Base-by-base conservation (phyloP, 2,888 invertebrate species). In the Polietes domitor region DNA sequence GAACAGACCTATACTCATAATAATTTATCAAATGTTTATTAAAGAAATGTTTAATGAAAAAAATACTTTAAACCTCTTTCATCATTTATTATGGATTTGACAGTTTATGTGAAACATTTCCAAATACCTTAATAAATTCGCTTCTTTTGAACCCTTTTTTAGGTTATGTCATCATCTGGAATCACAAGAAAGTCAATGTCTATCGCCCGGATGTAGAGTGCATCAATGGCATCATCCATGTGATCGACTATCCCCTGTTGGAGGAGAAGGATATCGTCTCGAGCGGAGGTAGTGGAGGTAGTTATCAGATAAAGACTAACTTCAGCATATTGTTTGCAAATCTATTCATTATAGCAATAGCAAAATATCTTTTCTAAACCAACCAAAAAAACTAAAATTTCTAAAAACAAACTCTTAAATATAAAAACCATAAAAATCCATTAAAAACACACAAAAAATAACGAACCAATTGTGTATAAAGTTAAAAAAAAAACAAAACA, bases 201-300 rank as follows among this genome's bases (percentile, higher is more conserved):
- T 95, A 96, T 92, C 95, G 98, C 86, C 97, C 98, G 26, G 98
- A 99, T 92, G 97, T 99, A 4, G 97, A 97, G 89, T 98, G 98
- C 92, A 98, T 97, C 92, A 98, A 98, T 91, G 98, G 98, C 73
- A 96, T 98, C 88, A 98, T 98, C 88, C 98, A 98, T 92, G 97
- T 98, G 85, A 97, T 98, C 89, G 98, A 98, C 91, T 94, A 94
- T 87, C 98, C 98, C 5, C 95, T 98, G 90, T 93, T 98, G 82
- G 94, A 95, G 89, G 96, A 96, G 89, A 95, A 95, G 88, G 98
- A 98, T 92, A 95, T 98, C 85, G 94, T 95, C 86, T 96, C 96
- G 79, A 87, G 85, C 86, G 87, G 87, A 88, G 91, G 92, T 91
- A 32, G 32, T 32, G 76, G 84, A 84, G 84, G 84, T 84, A 92